Base-by-base conservation (phyloP, 2,888 invertebrate species). In the Lamproptera curius region DNA sequence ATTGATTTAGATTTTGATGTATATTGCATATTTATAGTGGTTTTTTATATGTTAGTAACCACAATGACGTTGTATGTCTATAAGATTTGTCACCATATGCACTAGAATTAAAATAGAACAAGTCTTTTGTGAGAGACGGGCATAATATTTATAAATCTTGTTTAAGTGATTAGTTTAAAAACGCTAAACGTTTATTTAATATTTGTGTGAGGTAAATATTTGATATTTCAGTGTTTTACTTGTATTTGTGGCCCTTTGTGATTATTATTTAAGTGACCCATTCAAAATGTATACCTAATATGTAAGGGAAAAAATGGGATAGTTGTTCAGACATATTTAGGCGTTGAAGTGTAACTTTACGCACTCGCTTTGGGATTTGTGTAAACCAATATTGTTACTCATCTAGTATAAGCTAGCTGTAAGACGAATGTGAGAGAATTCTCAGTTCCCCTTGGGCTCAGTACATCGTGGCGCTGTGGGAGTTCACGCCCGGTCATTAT, bases 1-100 rank as follows among this genome's bases (percentile, higher is more conserved):
- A 70, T 73, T 74, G 71, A 65, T 13, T 35, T 55, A 57, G 50
- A 52, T 55, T 52, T 57, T 37, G 46, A 50, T 54, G 52, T 47
- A 16, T 39, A 42, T 50, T 46, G 34, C 31, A 48, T 31, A 11
- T 31, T 11, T 31, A n/a, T n/a, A n/a, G n/a, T n/a, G n/a, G n/a
- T n/a, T n/a, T n/a, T n/a, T n/a, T n/a, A n/a, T n/a, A n/a, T n/a
- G n/a, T n/a, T n/a, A n/a, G n/a, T n/a, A n/a, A n/a, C n/a, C n/a
- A n/a, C n/a, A n/a, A n/a, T n/a, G n/a, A n/a, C 26, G 26, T 39
- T 39, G 39, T 26, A 15, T 26, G n/a, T n/a, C n/a, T n/a, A n/a
- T n/a, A n/a, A n/a, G n/a, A n/a, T n/a, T 28, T 5, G 2, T 9
- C 28, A 28, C 2, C n/a, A n/a, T 28, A 28, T n/a, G n/a, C n/a